Percentiles rank a stretch among this genome's conserved stretches.
These are phyloP conservation scores for Caenorhabditis sp. DNA, from an alignment of 2,888 invertebrate species.

Conservation along the genomic window DNA sequence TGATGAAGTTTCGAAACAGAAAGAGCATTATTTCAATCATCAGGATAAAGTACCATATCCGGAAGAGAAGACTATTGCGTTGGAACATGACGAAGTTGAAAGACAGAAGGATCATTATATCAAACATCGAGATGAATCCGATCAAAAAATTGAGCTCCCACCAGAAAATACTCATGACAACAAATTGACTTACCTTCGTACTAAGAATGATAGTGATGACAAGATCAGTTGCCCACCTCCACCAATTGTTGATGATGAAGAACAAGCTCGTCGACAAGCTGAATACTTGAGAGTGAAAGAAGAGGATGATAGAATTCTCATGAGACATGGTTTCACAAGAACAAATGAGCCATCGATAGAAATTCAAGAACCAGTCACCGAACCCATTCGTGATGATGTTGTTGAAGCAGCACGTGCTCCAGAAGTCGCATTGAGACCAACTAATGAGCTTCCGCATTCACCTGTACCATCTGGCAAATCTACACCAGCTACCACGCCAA, in stretches of 20 bases:
- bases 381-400: slow-evolving; percentile 43
- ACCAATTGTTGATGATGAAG: slow-evolving; percentile 31
- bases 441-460: slow-evolving; percentile 53
- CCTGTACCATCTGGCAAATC: slow-evolving; percentile 54
- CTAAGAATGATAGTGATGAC: slow-evolving; percentile 14
- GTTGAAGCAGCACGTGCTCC: slow-evolving; percentile 36
- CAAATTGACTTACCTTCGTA: neutral
- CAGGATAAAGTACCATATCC: slow-evolving; percentile 11
- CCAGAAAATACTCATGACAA: neutral
- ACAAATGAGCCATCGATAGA: slow-evolving; percentile 45
- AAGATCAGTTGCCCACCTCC: slow-evolving; percentile 14
- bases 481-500: slow-evolving; percentile 67
- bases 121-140: neutral
- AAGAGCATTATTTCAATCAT: slow-evolving; percentile 34
- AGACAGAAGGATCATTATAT: slow-evolving; percentile 10
- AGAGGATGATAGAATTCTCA: slow-evolving; percentile 57
- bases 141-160: neutral
- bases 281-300: slow-evolving; percentile 53
- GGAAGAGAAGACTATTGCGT: neutral
- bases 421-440: slow-evolving; percentile 43
- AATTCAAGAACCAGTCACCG: slow-evolving; percentile 50
- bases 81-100: neutral
- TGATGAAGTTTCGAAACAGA: slow-evolving; percentile 3
- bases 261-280: slow-evolving; percentile 39
- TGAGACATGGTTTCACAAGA: slow-evolving; percentile 46